Evolutionary conservation across 2,113 vertebrate species (phyloP).

Genomic region (Synodontis membranacea): DNA sequence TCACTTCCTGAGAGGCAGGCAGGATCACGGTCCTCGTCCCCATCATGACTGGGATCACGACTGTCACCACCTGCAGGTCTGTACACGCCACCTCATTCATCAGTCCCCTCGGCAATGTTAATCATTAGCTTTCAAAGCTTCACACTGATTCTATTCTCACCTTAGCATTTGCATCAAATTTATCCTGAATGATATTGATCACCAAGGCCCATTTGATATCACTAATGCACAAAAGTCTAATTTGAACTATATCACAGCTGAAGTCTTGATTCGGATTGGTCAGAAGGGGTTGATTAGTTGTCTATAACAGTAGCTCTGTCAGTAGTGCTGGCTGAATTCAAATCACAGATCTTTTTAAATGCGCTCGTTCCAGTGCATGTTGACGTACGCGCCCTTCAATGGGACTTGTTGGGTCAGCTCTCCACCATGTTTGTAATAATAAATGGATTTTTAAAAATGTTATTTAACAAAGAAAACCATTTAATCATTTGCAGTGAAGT

Average conservation of each 20-base stretch:
- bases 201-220: neutral
- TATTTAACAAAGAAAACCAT: too few relatives aligned
- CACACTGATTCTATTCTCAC: neutral
- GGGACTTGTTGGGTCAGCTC: too few relatives aligned
- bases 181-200: neutral
- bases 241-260: neutral
- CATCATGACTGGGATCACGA: constrained; percentile 47
- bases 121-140: neutral
- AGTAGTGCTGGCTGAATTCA: too few relatives aligned
- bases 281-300: neutral
- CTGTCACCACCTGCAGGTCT: constrained; percentile 45
- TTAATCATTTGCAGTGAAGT: too few relatives aligned
- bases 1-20: constrained; percentile 71
- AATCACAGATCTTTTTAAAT: too few relatives aligned
- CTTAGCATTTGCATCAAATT: neutral
- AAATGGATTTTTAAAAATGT: too few relatives aligned
- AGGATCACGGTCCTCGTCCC: constrained; percentile 32
- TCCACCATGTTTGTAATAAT: too few relatives aligned
- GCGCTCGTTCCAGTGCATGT: too few relatives aligned
- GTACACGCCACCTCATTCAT: constrained; percentile 36
- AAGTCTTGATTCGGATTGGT: neutral
- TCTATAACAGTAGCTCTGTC: too few relatives aligned
- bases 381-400: too few relatives aligned
- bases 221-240: neutral
- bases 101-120: neutral